phyloP scores from a whole-genome alignment of 2,888 invertebrate genomes.

The Hemaris fuciformis region DNA sequence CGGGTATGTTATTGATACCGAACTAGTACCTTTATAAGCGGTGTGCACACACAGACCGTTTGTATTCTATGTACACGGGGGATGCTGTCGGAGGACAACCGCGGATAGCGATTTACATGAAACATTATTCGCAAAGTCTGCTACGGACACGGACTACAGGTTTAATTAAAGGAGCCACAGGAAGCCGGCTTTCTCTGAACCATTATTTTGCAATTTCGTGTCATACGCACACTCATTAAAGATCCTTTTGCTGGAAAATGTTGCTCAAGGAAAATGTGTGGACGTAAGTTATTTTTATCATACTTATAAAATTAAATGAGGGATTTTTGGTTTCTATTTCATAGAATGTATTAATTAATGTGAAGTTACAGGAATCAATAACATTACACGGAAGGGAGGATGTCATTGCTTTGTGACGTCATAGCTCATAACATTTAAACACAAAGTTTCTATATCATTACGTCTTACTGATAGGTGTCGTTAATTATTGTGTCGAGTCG shows the following conservation, averaged over 20 bases:
- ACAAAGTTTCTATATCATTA: no score
- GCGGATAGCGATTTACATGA: constrained; percentile 30
- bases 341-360: no score
- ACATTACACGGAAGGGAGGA: no score
- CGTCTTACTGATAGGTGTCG: no score
- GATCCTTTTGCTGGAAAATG: not conserved
- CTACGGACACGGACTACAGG: constrained; percentile 25
- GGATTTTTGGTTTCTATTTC: not conserved
- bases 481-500: no score
- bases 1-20: not conserved
- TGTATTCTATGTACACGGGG: not conserved
- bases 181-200: constrained; percentile 30
- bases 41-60: not conserved
- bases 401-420: no score
- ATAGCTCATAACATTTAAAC: no score
- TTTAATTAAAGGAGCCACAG: constrained; percentile 36
- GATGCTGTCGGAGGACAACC: not conserved
- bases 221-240: constrained; percentile 14
- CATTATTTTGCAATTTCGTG: constrained; percentile 39
- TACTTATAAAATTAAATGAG: not conserved
- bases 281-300: not conserved
- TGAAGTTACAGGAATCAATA: no score
- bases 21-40: not conserved
- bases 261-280: not conserved
- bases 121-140: constrained; percentile 36